phyloP scores from a whole-genome alignment of 2,888 invertebrate genomes.

The Diloba caeruleocephala region DNA sequence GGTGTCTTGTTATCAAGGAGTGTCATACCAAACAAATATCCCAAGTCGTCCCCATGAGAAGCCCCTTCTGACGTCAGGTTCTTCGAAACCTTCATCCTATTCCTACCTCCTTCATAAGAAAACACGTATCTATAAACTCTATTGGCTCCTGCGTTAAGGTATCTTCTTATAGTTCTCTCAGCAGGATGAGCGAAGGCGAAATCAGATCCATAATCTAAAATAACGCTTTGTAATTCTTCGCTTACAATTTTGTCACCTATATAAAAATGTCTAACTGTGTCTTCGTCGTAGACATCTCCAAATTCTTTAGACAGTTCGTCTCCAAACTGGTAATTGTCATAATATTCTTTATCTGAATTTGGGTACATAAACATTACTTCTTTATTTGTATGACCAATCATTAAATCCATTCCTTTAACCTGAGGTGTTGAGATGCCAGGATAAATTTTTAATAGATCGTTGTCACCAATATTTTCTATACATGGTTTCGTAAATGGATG shows the following conservation, averaged over 20 bases:
- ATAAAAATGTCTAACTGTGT: constrained; percentile 18
- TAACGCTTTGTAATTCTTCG: constrained; percentile 5
- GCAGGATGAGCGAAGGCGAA: constrained; percentile 9
- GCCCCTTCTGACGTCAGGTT: constrained; percentile 21
- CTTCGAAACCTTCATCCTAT: neutral
- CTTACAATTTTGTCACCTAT: constrained; percentile 7
- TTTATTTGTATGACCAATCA: constrained; percentile 25
- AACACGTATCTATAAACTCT: constrained; percentile 15
- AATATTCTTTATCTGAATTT: constrained; percentile 12
- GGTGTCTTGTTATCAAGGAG: constrained; percentile 5
- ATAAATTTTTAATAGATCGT: constrained; percentile 2
- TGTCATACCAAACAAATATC: constrained; percentile 12
- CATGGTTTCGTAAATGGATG: constrained; percentile 15
- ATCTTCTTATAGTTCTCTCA: constrained; percentile 9
- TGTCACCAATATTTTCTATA: constrained; percentile 3
- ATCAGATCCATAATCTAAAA: constrained; percentile 29
- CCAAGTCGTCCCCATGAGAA: constrained; percentile 13
- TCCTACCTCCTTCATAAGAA: constrained; percentile 25
- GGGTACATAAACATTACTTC: constrained; percentile 26
- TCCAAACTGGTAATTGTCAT: constrained; percentile 22
- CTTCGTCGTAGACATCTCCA: constrained; percentile 1
- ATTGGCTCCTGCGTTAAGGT: constrained; percentile 8
- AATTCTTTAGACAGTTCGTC: constrained; percentile 19
- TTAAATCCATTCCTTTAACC: constrained; percentile 26
- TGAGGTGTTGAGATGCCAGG: constrained; percentile 21